Evolutionary conservation across 2,888 invertebrate species (phyloP).

Genomic region (Eupithecia subumbrata): DNA sequence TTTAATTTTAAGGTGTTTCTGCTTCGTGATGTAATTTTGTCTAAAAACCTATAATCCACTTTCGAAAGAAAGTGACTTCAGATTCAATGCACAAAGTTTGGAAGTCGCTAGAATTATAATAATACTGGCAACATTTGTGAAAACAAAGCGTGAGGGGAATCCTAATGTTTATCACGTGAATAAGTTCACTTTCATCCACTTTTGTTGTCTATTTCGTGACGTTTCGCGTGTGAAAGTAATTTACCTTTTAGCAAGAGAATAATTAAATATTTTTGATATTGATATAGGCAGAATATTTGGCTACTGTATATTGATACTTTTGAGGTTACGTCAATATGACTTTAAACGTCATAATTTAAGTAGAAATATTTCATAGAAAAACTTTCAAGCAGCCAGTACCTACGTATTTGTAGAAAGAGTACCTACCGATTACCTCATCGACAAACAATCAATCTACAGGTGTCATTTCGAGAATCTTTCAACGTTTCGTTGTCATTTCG

Average conservation of each 20-base stretch:
- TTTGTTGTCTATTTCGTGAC: conserved; percentile 48
- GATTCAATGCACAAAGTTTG: conserved; percentile 59
- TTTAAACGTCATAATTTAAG: too few species aligned
- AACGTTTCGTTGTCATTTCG: too few species aligned
- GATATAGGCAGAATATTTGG: neutral
- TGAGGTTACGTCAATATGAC: too few species aligned
- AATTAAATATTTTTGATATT: neutral
- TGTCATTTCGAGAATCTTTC: too few species aligned
- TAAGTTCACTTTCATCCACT: conserved; percentile 51
- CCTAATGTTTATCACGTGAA: conserved; percentile 51
- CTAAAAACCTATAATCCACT: conserved; percentile 42
- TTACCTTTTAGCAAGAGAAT: conserved; percentile 13
- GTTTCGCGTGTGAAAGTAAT: conserved; percentile 47
- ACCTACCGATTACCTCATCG: too few species aligned
- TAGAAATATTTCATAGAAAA: too few species aligned
- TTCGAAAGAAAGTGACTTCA: conserved; percentile 63
- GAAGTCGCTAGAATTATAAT: conserved; percentile 69
- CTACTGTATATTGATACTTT: too few species aligned
- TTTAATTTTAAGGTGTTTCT: neutral
- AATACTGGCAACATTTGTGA: conserved; percentile 66
- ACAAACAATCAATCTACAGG: too few species aligned
- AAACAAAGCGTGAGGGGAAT: conserved; percentile 69
- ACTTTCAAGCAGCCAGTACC: too few species aligned
- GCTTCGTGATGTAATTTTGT: neutral
- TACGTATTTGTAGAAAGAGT: too few species aligned